Percentiles rank a stretch among this genome's conserved stretches.
phyloP scores from a whole-genome alignment of 2,113 vertebrate species.

The Scortum barcoo region DNA sequence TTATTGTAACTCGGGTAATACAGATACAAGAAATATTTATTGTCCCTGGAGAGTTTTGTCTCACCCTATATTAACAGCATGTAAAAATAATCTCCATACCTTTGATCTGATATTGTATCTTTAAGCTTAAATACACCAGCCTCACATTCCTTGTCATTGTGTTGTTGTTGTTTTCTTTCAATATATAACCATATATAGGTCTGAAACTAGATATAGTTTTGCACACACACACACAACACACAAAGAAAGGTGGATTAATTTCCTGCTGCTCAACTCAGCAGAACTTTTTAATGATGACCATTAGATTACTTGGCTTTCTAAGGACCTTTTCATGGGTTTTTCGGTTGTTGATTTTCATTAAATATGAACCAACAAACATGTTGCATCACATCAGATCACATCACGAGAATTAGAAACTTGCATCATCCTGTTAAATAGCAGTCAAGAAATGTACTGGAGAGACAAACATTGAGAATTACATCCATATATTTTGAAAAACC shows the following conservation, averaged over 20 bases:
- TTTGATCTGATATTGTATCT: background rate
- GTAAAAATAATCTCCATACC: background rate
- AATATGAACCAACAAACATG: conserved; percentile 6
- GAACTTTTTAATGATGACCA: conserved; percentile 29
- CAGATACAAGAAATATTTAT: background rate
- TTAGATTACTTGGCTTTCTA: conserved; percentile 17
- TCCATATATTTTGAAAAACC: background rate
- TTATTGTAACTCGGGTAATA: background rate
- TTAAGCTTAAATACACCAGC: background rate
- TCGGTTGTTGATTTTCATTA: conserved; percentile 1
- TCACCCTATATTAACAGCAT: too few species aligned
- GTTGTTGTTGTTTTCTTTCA: too few species aligned
- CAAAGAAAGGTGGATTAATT: conserved; percentile 9
- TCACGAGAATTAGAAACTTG: background rate
- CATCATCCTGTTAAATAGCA: background rate
- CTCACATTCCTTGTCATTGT: background rate
- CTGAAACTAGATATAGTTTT: background rate
- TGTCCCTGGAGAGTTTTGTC: background rate
- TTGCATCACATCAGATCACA: background rate
- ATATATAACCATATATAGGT: background rate
- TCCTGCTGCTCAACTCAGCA: background rate
- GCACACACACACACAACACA: background rate
- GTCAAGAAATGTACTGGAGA: background rate
- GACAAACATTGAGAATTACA: background rate
- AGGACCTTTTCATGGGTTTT: background rate